phyloP scores from a whole-genome alignment of 2,888 invertebrate genomes.

The Arrhopalites spinosus region DNA sequence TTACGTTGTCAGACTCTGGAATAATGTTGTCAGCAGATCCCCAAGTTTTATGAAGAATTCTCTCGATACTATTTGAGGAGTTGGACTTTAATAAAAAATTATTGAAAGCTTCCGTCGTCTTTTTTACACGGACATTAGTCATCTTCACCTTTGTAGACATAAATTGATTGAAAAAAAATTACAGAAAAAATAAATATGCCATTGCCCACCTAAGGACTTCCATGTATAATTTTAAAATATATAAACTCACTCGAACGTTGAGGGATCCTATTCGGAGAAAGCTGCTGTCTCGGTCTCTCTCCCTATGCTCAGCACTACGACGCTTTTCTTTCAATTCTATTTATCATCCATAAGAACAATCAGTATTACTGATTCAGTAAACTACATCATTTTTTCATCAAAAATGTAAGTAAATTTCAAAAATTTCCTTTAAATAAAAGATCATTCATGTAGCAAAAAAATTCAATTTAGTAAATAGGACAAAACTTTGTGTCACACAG shows the following conservation, averaged over 20 bases:
- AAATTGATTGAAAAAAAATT: too few species aligned
- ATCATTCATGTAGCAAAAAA: too few species aligned
- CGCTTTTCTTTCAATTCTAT: slow-evolving; percentile 1
- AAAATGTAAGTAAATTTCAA: too few species aligned
- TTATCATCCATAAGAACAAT: not conserved
- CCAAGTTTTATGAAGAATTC: slow-evolving; percentile 77
- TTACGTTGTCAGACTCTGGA: slow-evolving; percentile 56
- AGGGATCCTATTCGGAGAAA: slow-evolving; percentile 90
- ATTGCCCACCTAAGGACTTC: too few species aligned
- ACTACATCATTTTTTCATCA: not conserved
- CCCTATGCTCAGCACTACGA: not conserved
- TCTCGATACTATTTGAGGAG: slow-evolving; percentile 59
- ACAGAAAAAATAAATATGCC: too few species aligned
- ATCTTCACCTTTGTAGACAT: too few species aligned
- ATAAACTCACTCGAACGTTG: slow-evolving; percentile 85
- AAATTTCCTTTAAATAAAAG: too few species aligned
- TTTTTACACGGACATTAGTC: slow-evolving; percentile 90
- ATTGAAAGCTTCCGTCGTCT: slow-evolving; percentile 89
- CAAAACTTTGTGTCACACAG: too few species aligned
- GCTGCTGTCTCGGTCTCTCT: slow-evolving; percentile 82
- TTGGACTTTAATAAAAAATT: slow-evolving; percentile 82
- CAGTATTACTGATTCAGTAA: not conserved
- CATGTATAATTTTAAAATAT: too few species aligned
- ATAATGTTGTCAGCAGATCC: slow-evolving; percentile 84
- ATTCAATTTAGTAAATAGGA: too few species aligned